These are phyloP conservation scores for Cydia splendana DNA, from an alignment of 1,140 invertebrate species.

Conservation along the genomic window DNA sequence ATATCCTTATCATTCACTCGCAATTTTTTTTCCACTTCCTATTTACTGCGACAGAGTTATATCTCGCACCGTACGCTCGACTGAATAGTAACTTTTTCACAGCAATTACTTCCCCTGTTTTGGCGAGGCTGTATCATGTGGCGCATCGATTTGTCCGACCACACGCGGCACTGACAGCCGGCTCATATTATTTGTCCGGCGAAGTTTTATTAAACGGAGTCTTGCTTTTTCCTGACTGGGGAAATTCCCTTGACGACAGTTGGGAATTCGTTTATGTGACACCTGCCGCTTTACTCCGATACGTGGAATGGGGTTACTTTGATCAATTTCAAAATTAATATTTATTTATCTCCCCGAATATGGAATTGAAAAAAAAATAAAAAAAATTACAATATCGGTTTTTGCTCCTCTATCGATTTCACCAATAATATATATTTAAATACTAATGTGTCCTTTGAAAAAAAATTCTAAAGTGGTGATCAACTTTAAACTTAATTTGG, in stretches of 20 bases:
- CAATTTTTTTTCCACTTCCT: neutral
- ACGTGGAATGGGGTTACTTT: too few species aligned
- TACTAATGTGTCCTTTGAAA: too few species aligned
- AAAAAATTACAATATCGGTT: too few species aligned
- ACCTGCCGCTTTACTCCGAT: conserved; percentile 37
- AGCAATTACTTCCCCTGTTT: conserved; percentile 22
- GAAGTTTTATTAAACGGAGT: conserved; percentile 57
- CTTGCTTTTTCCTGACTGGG: conserved; percentile 54
- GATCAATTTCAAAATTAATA: too few species aligned
- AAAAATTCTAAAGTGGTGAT: too few species aligned
- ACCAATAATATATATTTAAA: too few species aligned
- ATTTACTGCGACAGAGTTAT: neutral
- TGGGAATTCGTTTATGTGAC: conserved; percentile 53
- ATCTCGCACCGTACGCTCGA: neutral
- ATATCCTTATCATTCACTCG: neutral
- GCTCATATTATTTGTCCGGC: conserved; percentile 30
- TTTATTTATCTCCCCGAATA: too few species aligned
- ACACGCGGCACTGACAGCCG: conserved; percentile 33
- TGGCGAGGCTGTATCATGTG: conserved; percentile 16
- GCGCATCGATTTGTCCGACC: conserved; percentile 30
- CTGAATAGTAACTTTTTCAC: conserved; percentile 25
- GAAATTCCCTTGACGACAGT: conserved; percentile 47
- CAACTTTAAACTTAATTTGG: too few species aligned
- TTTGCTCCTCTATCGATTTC: too few species aligned
- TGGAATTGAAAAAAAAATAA: too few species aligned